A percentile compares a stretch with the other conserved stretches of the same genome.
phyloP scores from a whole-genome alignment of 2,797 vertebrate genomes.

The Ispidina lecontei region DNA sequence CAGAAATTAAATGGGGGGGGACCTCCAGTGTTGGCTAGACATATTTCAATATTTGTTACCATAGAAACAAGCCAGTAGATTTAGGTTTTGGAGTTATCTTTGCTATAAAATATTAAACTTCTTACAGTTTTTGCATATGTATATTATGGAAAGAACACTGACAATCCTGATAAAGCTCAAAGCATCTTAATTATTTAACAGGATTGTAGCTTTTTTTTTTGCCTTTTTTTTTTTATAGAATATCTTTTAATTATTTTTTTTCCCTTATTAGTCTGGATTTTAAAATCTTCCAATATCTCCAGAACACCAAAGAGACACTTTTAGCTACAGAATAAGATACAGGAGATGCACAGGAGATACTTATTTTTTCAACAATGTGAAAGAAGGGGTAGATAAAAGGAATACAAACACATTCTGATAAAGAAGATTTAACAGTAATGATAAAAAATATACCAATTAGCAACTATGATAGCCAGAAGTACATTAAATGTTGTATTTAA shows the following conservation, averaged over 20 bases:
- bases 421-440: not conserved
- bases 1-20: slow-evolving; percentile 69
- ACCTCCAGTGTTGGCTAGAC: slow-evolving; percentile 74
- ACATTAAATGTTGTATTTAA: not conserved
- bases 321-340: not conserved
- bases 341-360: not conserved
- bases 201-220: not conserved
- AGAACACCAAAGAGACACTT: slow-evolving; percentile 11
- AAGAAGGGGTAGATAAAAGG: not conserved
- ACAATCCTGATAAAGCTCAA: slow-evolving; percentile 60
- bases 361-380: not conserved
- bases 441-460: not conserved
- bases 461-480: not conserved
- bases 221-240: not conserved
- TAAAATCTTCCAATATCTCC: not conserved
- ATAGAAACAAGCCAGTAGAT: slow-evolving; percentile 78
- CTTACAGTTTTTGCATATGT: slow-evolving; percentile 73
- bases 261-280: not conserved
- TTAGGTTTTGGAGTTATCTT: slow-evolving; percentile 77
- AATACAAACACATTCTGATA: not conserved
- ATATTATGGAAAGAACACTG: slow-evolving; percentile 61
- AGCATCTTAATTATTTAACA: slow-evolving; percentile 67
- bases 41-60: slow-evolving; percentile 78
- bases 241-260: not conserved
- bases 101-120: slow-evolving; percentile 82